Percentiles rank a stretch among this genome's conserved stretches.
These are phyloP conservation scores for Mustela nigripes DNA, from an alignment of 2,113 vertebrate genomes.

Conservation along the genomic window DNA sequence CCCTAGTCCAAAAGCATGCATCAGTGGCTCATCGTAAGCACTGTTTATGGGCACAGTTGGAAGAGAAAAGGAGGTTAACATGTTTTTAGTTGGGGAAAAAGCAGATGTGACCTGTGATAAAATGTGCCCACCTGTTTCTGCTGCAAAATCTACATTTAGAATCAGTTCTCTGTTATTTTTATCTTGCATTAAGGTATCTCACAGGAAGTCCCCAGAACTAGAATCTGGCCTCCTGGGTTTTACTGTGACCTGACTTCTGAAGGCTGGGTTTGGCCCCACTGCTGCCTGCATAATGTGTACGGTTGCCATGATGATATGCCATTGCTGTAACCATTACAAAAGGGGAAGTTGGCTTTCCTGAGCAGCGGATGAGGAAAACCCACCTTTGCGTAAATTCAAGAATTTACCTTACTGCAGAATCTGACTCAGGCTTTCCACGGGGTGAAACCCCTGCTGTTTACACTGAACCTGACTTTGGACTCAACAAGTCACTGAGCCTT, in stretches of 20 bases:
- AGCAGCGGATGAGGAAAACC: not conserved
- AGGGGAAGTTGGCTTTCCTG: fast-evolving
- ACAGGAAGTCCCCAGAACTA: not conserved
- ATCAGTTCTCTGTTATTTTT: not conserved
- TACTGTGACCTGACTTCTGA: not conserved
- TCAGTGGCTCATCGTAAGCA: not conserved
- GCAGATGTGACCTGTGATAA: not conserved
- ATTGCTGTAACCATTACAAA: not conserved
- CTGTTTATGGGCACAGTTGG: not conserved
- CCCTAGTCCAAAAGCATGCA: not conserved
- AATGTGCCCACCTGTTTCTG: not conserved
- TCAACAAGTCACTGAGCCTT: not conserved
- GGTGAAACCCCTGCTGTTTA: not conserved
- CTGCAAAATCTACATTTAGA: constrained; percentile 12
- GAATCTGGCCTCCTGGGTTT: not conserved
- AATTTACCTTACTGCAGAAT: not conserved
- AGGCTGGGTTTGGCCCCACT: fast-evolving
- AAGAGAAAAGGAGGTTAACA: not conserved
- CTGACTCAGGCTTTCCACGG: not conserved
- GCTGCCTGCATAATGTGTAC: fast-evolving
- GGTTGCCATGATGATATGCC: fast-evolving
- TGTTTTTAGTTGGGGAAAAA: not conserved
- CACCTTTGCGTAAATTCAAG: not conserved
- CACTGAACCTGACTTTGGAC: not conserved
- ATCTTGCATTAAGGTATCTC: not conserved